Evolutionary conservation across 2,888 invertebrate genomes (phyloP), one percentile per base, ranked within the genome.

Genomic region (Eilema depressum): DNA sequence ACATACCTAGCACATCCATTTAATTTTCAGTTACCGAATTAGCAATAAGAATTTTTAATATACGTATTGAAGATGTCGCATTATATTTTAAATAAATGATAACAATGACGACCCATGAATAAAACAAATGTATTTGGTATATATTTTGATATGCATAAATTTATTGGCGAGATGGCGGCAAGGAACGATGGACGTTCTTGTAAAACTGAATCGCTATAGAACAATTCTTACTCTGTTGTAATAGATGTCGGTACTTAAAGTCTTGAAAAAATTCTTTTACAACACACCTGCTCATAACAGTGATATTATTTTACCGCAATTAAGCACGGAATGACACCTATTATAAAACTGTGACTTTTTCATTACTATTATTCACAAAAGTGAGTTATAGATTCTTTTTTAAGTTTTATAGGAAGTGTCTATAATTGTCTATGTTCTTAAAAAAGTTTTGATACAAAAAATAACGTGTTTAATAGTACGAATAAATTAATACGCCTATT

Each of bases 141-240:
- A 93, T 94, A 94, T 94, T 94, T 94, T 94, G 93, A 93, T 94
- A 94, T 89, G 89, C 88, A 88, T 91, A 89, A 89, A 91, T 94
- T 93, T 94, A 92, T 90, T 86, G 87, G 88, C 85, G 89, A 89
- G 84, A 83, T 82, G 77, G 84, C 84, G 86, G 80, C 86, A 84
- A 84, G 82, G 79, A 20, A 79, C 79, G 81, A 83, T 83, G 82
- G 64, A 75, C 79, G 82, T 84, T 88, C 88, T 86, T 89, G 86
- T 86, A 88, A 86, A 85, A 84, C 77, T 82, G 82, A 83, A 84
- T 86, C 81, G 83, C 83, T 83, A 80, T 82, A 82, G 81, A 75
- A 79, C 63, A 77, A 86, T 86, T 86, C 84, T 86, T 85, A 84
- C 76, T 86, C 83, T 86, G 82, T 88, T 90, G 88, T 89, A 89